A percentile compares a stretch with the other conserved stretches of the same genome.
These are phyloP conservation scores for Aldabrachelys gigantea DNA, from an alignment of 2,113 vertebrate species.

Conservation along the genomic window DNA sequence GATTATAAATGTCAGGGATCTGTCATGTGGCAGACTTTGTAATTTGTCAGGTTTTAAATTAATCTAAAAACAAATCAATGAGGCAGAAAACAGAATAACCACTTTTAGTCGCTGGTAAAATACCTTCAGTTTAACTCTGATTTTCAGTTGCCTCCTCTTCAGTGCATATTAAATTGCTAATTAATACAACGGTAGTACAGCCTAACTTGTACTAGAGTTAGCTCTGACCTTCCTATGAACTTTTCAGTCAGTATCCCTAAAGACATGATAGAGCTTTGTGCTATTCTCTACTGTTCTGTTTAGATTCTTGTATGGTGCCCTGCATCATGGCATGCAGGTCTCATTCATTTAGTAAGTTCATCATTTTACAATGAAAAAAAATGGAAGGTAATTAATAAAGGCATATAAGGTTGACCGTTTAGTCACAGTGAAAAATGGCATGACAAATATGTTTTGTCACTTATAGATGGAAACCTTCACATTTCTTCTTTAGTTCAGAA, in stretches of 20 bases:
- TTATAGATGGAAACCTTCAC: no score
- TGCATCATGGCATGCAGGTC: background rate
- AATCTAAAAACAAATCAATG: slow-evolving; percentile 44
- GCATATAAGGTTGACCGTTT: background rate
- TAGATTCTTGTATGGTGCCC: background rate
- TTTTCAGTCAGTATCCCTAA: background rate
- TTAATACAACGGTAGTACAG: background rate
- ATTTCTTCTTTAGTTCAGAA: no score
- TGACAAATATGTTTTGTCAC: no score
- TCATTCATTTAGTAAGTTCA: background rate
- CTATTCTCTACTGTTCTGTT: background rate
- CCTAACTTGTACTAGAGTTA: background rate
- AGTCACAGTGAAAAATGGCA: background rate
- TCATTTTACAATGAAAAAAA: background rate
- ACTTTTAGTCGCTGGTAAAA: background rate
- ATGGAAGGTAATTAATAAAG: background rate
- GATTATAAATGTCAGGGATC: background rate
- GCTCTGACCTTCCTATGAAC: background rate
- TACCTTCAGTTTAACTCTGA: background rate
- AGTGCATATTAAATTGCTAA: slow-evolving; percentile 5
- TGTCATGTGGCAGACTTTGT: background rate
- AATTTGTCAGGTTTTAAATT: slow-evolving; percentile 40
- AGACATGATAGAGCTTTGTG: background rate
- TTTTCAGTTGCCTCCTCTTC: background rate
- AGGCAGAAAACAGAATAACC: background rate